Evolutionary conservation across 23 tunicate species (phyloP), one percentile per base, ranked within the genome.

Genomic region (Ciona savignyi): DNA sequence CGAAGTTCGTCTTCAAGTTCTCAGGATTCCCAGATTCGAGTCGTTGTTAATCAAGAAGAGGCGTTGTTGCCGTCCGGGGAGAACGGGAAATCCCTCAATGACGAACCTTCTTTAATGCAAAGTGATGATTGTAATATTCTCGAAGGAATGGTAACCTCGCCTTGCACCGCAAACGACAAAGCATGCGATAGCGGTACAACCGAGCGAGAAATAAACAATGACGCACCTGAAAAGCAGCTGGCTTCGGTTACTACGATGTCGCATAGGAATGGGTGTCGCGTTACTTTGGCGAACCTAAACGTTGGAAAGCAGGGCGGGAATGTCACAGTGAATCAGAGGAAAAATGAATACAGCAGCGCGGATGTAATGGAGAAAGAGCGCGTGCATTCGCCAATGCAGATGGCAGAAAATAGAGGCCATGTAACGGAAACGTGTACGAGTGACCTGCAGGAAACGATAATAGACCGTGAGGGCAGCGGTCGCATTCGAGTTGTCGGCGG

Each of bases 231-330:
- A 42, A 42, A 42, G 56, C 56, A 69, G 21, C 25, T 49, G 73
- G 73, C 51, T 69, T 49, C 4, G 2, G 73, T 69, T 69, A 22
- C 73, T 15, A 29, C 73, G 34, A 33, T 23, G 9, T 27, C 33
- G 24, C 51, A 32, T 4, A 69, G 24, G 34, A 51, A 69, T 23
- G 73, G 73, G 73, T 69, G 73, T 69, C 32, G 73, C 28, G 34
- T 69, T 69, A 69, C 73, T n/a, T 49, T 69, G 9, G 21, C 73
- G 15, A 69, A 35, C 25, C 15, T 23, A 20, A 69, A 33, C 15
- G 56, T 6, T 9, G 56, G 56, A 42, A 42, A 42, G 56, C 56
- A 15, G 15, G 56, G 11, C 56, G 56, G 56, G 56, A 42, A 42
- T 42, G 11, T 9, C 15, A 6, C 56, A 42, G 56, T 6, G 56